Evolutionary conservation across 2,113 vertebrate species (phyloP).

Genomic region (Amblyornis subalaris): DNA sequence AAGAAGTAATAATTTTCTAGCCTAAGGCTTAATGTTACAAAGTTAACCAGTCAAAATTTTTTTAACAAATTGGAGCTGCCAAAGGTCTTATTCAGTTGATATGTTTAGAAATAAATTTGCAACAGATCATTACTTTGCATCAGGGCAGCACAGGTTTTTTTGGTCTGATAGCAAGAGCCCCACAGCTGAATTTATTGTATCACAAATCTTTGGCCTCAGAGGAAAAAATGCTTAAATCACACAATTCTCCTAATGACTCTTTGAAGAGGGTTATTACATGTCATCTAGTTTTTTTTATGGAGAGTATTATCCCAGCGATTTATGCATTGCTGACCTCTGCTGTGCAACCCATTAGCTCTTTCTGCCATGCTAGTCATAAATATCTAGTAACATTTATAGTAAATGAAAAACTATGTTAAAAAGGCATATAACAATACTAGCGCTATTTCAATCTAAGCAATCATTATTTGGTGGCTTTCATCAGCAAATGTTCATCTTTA

Average conservation of each 20-base stretch:
- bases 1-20: not conserved
- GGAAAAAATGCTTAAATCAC: not conserved
- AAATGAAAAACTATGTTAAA: not conserved
- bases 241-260: not conserved
- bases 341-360: not conserved
- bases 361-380: not conserved
- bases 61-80: not conserved
- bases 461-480: not conserved
- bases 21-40: not conserved
- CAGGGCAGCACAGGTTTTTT: not conserved
- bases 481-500: not conserved
- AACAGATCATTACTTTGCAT: not conserved
- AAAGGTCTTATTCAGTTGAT: not conserved
- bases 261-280: not conserved
- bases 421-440: not conserved
- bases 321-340: not conserved
- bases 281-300: not conserved
- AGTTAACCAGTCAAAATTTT: not conserved
- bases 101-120: not conserved
- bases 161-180: not conserved
- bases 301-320: not conserved
- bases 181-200: not conserved
- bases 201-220: not conserved
- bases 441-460: not conserved
- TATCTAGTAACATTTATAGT: not conserved